Evolutionary conservation across 2,797 vertebrate species (phyloP), one percentile per base, ranked within the genome.

Genomic region (Enteromius radiatus): DNA sequence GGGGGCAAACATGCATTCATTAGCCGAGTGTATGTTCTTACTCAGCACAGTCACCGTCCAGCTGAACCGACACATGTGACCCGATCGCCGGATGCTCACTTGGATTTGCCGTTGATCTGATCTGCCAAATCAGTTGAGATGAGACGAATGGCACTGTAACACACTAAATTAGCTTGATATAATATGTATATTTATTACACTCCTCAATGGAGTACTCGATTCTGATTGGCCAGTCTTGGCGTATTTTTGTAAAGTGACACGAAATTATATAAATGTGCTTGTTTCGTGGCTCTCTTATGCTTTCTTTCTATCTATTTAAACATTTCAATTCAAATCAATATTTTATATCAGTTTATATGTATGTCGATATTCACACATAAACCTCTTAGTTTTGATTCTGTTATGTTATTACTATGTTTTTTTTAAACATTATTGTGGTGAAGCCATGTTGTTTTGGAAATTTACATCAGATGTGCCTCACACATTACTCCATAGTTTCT

Each of bases 11-110:
- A 36, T 82, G 84, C 84, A 85, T 86, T 79, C 70, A 80, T 85
- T 85, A 81, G 78, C 5, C 7, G 82, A 71, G 78, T 77, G 80
- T 88, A 78, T 88, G 85, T 78, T 88, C 78, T 64, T 61, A 69
- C 76, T 77, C 82, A 23, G 11, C 84, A 63, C 76, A 21, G 17
- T 76, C 82, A 78, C 52, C 23, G 61, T 79, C 49, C 23, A 81
- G 84, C 56, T 56, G 33, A 76, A 68, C 28, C 70, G 43, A 76
- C 36, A 45, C 83, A 81, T 65, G 78, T 81, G 78, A 85, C 59
- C 74, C 73, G 26, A 70, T 31, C 71, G 75, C 76, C 67, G 59
- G 76, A 38, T 64, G 81, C 64, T 82, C 75, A 83, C 41, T 83
- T 83, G 15, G 36, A 76, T 76, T 43, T 56, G 28, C 21, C 21